phyloP scores from a whole-genome alignment of 2,113 vertebrate species.

The Felis catus region DNA sequence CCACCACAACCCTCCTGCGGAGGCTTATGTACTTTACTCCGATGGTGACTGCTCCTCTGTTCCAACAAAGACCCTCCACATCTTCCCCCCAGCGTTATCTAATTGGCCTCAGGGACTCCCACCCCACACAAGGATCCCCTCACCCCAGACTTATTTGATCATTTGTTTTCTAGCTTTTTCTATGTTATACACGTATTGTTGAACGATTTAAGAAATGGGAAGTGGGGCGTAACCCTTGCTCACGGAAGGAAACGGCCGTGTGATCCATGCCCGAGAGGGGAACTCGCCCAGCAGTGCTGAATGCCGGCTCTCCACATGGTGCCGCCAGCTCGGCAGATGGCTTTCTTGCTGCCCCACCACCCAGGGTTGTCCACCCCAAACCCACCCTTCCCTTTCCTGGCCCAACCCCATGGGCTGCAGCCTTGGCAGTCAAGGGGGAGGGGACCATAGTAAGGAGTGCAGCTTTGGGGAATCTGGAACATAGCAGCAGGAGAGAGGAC shows the following conservation, averaged over 20 bases:
- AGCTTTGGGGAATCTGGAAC: neutral
- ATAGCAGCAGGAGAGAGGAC: neutral
- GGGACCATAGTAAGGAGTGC: neutral
- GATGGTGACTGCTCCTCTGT: neutral
- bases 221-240: neutral
- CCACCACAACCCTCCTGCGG: accelerated
- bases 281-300: neutral
- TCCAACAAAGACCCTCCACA: neutral
- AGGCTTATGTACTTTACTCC: neutral
- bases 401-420: neutral
- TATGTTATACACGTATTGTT: neutral
- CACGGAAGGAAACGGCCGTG: neutral
- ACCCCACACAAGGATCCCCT: neutral
- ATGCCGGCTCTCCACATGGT: too few species aligned
- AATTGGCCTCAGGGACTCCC: neutral
- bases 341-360: neutral
- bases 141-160: neutral
- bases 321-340: neutral
- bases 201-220: neutral
- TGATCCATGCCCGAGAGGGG: neutral
- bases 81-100: neutral
- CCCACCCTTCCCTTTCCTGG: neutral
- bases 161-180: neutral
- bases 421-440: neutral
- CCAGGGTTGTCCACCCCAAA: neutral